Conservation (phyloP, 2,797 vertebrate genomes). For the Acrossocheilus wenchowensis region DNA sequence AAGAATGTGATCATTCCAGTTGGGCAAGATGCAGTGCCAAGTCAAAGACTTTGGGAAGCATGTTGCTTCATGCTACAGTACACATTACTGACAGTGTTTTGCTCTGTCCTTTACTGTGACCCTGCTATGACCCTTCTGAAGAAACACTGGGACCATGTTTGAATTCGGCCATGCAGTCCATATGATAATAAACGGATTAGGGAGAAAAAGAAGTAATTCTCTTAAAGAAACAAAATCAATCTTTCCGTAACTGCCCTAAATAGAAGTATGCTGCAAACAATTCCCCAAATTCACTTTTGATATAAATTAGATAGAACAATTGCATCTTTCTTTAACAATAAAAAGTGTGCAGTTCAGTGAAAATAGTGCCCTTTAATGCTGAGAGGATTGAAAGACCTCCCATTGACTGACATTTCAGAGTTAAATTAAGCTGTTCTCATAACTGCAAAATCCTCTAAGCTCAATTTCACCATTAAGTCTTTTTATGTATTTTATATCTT, state of each 20-base stretch:
- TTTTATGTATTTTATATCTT: neutral
- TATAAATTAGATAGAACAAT: neutral
- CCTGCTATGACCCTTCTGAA: neutral
- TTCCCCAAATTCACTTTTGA: neutral
- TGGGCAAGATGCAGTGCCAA: conserved; percentile 27
- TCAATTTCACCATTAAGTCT: neutral
- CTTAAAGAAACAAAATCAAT: neutral
- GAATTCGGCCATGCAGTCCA: neutral
- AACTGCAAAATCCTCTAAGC: neutral
- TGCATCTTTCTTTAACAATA: neutral
- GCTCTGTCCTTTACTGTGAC: conserved; percentile 25
- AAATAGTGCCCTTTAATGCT: neutral
- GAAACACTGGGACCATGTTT: neutral
- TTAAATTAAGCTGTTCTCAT: neutral
- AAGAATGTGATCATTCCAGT: conserved; percentile 51
- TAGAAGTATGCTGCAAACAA: neutral
- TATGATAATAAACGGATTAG: neutral
- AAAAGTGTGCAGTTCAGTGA: neutral
- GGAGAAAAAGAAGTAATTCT: neutral
- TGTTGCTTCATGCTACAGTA: conserved; percentile 15
- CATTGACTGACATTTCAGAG: neutral
- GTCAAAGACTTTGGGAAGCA: neutral
- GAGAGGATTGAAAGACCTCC: neutral
- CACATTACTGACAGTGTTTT: conserved; percentile 21
- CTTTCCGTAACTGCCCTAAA: neutral